A percentile compares a stretch with the other conserved stretches of the same genome.
These are phyloP conservation scores for Callithrix jacchus DNA, from an alignment of 2,113 vertebrate species.

Conservation along the genomic window DNA sequence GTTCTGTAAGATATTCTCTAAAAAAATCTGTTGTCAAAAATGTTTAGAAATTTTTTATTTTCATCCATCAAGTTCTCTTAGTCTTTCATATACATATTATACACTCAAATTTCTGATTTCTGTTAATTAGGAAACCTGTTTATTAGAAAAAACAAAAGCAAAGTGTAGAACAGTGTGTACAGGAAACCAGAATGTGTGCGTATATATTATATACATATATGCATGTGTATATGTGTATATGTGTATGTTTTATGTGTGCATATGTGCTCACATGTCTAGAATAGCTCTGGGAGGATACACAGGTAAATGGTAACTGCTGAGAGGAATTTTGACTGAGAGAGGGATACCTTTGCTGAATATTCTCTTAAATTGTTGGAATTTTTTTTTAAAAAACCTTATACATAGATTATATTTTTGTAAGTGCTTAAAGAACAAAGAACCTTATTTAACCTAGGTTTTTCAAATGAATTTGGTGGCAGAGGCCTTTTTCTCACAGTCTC, in stretches of 20 bases:
- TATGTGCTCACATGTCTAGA: neutral
- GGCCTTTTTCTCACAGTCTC: neutral
- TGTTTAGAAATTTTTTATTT: conserved; percentile 18
- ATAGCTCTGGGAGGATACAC: neutral
- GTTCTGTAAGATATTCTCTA: neutral
- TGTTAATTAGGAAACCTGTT: neutral
- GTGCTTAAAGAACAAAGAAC: neutral
- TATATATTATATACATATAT: neutral
- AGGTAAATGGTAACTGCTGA: neutral
- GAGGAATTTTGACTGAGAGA: neutral
- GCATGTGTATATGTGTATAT: neutral
- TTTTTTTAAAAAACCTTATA: neutral
- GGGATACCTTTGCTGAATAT: neutral
- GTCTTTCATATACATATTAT: neutral
- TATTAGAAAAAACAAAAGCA: neutral
- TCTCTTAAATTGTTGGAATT: neutral
- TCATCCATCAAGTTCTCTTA: neutral
- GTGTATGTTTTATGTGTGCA: too few species aligned
- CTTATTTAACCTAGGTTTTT: neutral
- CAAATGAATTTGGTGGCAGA: neutral
- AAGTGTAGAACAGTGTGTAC: neutral
- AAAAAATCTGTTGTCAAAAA: neutral
- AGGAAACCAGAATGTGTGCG: neutral
- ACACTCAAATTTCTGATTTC: neutral
- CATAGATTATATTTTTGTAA: neutral